Conservation (phyloP, 1,140 invertebrate genomes). For the Drosophila pandora region DNA sequence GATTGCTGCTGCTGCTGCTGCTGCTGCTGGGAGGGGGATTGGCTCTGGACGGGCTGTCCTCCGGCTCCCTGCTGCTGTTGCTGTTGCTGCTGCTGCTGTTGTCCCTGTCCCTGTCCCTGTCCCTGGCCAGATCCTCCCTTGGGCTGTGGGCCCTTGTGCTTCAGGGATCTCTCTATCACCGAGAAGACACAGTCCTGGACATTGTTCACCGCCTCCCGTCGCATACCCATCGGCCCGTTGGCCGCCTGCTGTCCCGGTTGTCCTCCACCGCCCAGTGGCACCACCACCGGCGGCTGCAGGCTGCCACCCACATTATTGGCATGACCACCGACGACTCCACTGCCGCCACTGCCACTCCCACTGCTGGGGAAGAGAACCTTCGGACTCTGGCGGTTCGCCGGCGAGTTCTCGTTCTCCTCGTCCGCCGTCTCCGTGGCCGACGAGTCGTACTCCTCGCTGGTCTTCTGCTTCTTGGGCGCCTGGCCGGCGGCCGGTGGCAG, state of each 20-base stretch:
- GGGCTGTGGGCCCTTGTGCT: constrained; percentile 83
- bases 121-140: constrained; percentile 55
- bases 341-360: not conserved
- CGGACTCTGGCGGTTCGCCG: constrained; percentile 84
- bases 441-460: constrained; percentile 91
- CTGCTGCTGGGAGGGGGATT: constrained; percentile 50
- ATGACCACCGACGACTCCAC: constrained; percentile 6
- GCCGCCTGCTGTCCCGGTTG: constrained; percentile 43
- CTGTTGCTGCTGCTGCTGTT: constrained; percentile 69
- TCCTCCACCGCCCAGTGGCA: constrained; percentile 15
- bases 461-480: constrained; percentile 83
- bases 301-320: constrained; percentile 51
- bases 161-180: constrained; percentile 68
- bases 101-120: constrained; percentile 21
- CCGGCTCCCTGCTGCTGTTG: constrained; percentile 35
- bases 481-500: constrained; percentile 77
- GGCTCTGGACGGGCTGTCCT: constrained; percentile 22
- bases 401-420: constrained; percentile 88
- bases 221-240: constrained; percentile 75
- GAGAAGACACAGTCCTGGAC: constrained; percentile 77
- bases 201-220: constrained; percentile 70
- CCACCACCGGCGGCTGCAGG: constrained; percentile 40
- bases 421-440: constrained; percentile 95
- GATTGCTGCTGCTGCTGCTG: constrained; percentile 47
- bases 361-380: constrained; percentile 66